A percentile compares a stretch with the other conserved stretches of the same genome.
These are phyloP conservation scores for Octopus bimaculoides DNA, from an alignment of 1,140 invertebrate genomes.

Conservation along the genomic window DNA sequence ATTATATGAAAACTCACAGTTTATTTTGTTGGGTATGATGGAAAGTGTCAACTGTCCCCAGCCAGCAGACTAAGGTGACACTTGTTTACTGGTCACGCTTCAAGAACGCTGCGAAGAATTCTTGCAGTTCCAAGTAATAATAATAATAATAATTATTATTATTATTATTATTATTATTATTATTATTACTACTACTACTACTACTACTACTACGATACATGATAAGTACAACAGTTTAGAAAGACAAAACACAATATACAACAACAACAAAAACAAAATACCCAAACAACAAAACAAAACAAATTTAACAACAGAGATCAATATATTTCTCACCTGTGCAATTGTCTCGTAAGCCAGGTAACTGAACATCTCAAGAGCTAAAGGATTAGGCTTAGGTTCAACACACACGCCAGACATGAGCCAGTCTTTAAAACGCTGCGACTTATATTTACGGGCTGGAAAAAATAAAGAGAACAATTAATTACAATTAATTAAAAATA, in stretches of 20 bases:
- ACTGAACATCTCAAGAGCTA: constrained; percentile 62
- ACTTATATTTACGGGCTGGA: constrained; percentile 57
- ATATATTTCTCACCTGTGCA: constrained; percentile 60
- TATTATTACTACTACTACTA: too few relatives aligned
- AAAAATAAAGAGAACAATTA: constrained; percentile 27
- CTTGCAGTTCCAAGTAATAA: too few relatives aligned
- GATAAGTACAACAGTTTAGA: not conserved
- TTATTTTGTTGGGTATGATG: too few relatives aligned
- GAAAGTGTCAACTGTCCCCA: too few relatives aligned
- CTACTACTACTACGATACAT: too few relatives aligned
- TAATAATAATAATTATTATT: too few relatives aligned
- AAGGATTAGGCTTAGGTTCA: constrained; percentile 60
- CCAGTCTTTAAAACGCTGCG: constrained; percentile 62
- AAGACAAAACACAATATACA: not conserved
- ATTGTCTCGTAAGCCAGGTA: constrained; percentile 71
- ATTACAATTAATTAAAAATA: constrained; percentile 40
- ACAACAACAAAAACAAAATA: constrained; percentile 11
- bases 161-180: too few relatives aligned
- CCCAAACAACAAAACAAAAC: constrained; percentile 9
- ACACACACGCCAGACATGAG: constrained; percentile 52
- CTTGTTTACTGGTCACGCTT: too few relatives aligned
- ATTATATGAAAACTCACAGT: too few relatives aligned
- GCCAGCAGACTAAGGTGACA: too few relatives aligned
- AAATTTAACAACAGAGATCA: constrained; percentile 6
- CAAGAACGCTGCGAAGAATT: too few relatives aligned